Percentiles rank a stretch among this genome's conserved stretches.
Evolutionary conservation across 2,888 invertebrate species (phyloP).

Genomic region (Tridacna crocea): DNA sequence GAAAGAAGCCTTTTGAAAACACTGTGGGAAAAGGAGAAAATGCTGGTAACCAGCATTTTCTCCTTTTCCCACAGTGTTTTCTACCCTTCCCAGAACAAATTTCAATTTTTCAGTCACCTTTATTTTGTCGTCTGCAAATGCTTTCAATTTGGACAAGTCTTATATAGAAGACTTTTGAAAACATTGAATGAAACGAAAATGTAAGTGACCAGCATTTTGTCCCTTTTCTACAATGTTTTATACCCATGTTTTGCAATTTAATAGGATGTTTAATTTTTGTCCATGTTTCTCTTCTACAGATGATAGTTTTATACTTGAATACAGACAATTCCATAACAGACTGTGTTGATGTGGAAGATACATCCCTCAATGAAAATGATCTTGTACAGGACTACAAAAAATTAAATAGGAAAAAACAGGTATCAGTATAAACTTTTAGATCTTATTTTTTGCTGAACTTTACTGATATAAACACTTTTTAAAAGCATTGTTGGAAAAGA

Average conservation of each 20-base stretch:
- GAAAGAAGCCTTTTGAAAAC: not conserved
- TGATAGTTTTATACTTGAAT: constrained; percentile 91
- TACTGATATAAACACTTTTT: too few relatives aligned
- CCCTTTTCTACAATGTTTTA: not conserved
- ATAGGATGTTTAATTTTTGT: not conserved
- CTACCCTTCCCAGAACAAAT: too few relatives aligned
- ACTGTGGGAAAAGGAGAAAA: not conserved
- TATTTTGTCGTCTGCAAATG: too few relatives aligned
- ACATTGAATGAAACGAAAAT: not conserved
- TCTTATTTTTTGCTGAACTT: not conserved
- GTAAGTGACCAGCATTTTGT: not conserved
- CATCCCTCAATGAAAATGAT: constrained; percentile 88
- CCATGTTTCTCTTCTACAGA: constrained; percentile 79
- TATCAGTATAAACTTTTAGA: constrained; percentile 26
- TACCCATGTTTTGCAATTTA: too few relatives aligned
- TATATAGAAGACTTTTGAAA: not conserved
- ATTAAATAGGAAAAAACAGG: constrained; percentile 80
- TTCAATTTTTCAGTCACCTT: too few relatives aligned
- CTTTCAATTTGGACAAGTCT: too few relatives aligned
- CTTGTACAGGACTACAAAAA: constrained; percentile 91
- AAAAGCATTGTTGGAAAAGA: too few relatives aligned
- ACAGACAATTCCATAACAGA: constrained; percentile 91
- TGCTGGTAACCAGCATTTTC: not conserved
- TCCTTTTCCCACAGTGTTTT: not conserved
- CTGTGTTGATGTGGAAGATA: constrained; percentile 90